Percentiles rank a stretch among this genome's conserved stretches.
These are phyloP conservation scores for Lasioglossum albipes DNA, from an alignment of 1,140 invertebrate species.

Conservation along the genomic window DNA sequence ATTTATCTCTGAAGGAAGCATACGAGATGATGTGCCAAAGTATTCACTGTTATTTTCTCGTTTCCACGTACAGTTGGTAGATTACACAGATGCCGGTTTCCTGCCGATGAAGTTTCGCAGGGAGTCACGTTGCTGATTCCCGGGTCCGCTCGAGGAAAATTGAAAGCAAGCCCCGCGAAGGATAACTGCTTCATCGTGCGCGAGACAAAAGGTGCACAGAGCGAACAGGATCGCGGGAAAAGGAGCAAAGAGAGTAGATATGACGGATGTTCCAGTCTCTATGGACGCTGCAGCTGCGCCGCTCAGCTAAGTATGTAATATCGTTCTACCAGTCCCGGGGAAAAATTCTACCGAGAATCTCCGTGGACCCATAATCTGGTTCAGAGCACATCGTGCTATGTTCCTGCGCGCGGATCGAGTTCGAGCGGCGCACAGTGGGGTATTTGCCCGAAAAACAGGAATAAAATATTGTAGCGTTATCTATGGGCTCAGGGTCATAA, in stretches of 20 bases:
- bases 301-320: slow-evolving; percentile 14
- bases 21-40: too few relatives aligned
- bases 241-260: too few relatives aligned
- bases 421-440: too few relatives aligned
- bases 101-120: not conserved
- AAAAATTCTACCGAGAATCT: slow-evolving; percentile 6
- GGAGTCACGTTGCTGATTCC: not conserved
- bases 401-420: too few relatives aligned
- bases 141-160: not conserved
- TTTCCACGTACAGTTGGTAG: too few relatives aligned
- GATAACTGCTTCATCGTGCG: slow-evolving; percentile 2
- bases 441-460: too few relatives aligned
- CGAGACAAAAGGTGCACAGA: not conserved
- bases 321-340: not conserved
- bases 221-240: too few relatives aligned
- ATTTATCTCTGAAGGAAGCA: too few relatives aligned
- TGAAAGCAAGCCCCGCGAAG: not conserved
- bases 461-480: too few relatives aligned
- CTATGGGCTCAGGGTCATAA: too few relatives aligned
- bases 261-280: slow-evolving; percentile 19
- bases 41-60: too few relatives aligned
- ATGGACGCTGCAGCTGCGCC: not conserved
- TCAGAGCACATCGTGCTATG: not conserved
- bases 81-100: too few relatives aligned
- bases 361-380: not conserved